phyloP scores from a whole-genome alignment of 2,888 invertebrate species.

The Leptinotarsa rubiginosa region DNA sequence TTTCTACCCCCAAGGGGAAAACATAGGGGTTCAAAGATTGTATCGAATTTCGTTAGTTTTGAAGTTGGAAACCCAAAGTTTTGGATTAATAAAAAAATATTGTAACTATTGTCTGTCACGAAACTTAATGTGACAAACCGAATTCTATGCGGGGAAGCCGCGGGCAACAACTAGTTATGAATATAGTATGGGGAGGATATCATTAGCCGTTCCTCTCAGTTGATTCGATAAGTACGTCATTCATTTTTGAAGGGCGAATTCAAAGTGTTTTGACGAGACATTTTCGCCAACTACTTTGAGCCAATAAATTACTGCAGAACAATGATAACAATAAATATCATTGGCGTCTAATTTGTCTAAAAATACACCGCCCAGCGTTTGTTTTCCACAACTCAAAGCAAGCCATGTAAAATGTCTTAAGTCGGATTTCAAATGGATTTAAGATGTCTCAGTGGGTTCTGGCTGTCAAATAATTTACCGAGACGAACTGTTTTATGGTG shows the following conservation, averaged over 20 bases:
- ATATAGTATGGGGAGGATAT: too few relatives aligned
- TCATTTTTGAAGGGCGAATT: not conserved
- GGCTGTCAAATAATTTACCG: constrained; percentile 57
- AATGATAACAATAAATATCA: constrained; percentile 36
- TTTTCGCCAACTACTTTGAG: constrained; percentile 2
- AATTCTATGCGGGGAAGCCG: too few relatives aligned
- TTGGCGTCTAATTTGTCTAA: constrained; percentile 45
- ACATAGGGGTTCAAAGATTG: too few relatives aligned
- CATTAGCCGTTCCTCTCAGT: not conserved
- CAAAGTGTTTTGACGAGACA: constrained; percentile 6
- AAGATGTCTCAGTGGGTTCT: constrained; percentile 47
- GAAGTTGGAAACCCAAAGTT: too few relatives aligned
- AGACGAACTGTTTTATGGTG: constrained; percentile 61
- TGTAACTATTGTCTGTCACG: too few relatives aligned
- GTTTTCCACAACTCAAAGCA: constrained; percentile 49
- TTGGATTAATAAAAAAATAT: too few relatives aligned
- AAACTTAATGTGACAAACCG: too few relatives aligned
- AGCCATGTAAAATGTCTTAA: constrained; percentile 41
- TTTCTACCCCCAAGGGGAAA: too few relatives aligned
- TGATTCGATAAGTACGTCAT: not conserved
- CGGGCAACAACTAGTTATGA: too few relatives aligned
- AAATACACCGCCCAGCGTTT: constrained; percentile 43
- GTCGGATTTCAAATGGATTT: constrained; percentile 48
- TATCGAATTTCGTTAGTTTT: too few relatives aligned
- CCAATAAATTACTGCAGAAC: constrained; percentile 27